A percentile compares a stretch with the other conserved stretches of the same genome.
Conservation (phyloP, 1,140 invertebrate genomes). For the Notospermus geniculatus region DNA sequence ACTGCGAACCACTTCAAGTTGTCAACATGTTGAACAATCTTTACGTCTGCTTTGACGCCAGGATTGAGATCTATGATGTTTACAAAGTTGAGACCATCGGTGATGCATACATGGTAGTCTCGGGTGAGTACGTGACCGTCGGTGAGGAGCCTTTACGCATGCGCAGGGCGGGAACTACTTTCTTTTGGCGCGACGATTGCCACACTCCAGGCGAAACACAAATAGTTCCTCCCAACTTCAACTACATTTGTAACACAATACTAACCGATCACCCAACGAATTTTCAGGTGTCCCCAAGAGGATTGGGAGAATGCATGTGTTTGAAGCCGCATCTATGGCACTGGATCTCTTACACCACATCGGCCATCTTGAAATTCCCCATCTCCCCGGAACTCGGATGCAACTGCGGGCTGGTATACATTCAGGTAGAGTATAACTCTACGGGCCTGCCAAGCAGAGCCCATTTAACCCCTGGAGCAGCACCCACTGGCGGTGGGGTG, state of each 20-base stretch:
- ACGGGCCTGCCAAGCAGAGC: background rate
- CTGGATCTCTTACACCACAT: conserved; percentile 8
- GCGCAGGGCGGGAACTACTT: too few species aligned
- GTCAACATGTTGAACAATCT: conserved; percentile 55
- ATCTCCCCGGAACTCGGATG: conserved; percentile 1
- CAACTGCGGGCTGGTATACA: conserved; percentile 6
- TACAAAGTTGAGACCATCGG: conserved; percentile 9
- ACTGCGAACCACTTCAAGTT: conserved; percentile 69
- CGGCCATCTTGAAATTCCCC: conserved; percentile 1
- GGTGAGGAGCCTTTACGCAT: too few species aligned
- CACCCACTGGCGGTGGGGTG: too few species aligned
- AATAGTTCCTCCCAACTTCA: too few species aligned
- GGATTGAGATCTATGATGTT: conserved; percentile 61
- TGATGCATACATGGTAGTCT: conserved; percentile 3
- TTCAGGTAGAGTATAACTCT: background rate
- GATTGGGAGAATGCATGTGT: background rate
- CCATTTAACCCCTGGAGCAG: background rate
- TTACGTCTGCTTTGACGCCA: conserved; percentile 87
- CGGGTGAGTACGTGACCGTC: background rate
- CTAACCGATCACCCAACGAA: too few species aligned
- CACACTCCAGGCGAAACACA: too few species aligned
- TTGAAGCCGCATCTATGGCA: background rate
- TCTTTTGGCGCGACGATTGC: too few species aligned
- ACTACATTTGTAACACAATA: too few species aligned
- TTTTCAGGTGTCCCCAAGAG: conserved; percentile 4